Percentiles rank a stretch among this genome's conserved stretches.
Evolutionary conservation across 2,888 invertebrate species (phyloP).

Genomic region (Pyralis farinalis): DNA sequence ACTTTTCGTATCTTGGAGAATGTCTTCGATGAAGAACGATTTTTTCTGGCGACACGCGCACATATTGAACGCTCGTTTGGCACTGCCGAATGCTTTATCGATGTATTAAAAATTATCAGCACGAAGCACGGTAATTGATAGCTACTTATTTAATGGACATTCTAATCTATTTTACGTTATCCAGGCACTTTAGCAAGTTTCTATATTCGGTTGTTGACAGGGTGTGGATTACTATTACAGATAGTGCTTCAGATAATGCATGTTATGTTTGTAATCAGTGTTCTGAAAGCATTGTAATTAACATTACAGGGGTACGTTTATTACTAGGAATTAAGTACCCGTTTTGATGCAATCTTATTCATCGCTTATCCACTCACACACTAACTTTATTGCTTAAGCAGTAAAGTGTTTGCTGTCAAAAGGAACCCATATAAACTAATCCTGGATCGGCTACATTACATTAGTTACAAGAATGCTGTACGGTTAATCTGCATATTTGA

Average conservation of each 20-base stretch:
- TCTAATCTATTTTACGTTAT: conserved; percentile 44
- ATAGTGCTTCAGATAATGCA: conserved; percentile 24
- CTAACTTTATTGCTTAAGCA: neutral
- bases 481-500: too few relatives aligned
- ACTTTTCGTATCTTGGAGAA: conserved; percentile 50
- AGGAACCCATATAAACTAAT: too few relatives aligned
- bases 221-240: conserved; percentile 23
- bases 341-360: conserved; percentile 1
- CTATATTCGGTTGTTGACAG: conserved; percentile 24
- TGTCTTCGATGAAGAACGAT: conserved; percentile 68
- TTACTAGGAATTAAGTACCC: neutral
- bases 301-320: conserved; percentile 16
- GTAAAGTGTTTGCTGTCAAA: too few relatives aligned
- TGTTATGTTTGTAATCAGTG: conserved; percentile 25
- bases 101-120: conserved; percentile 46
- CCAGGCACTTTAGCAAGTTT: conserved; percentile 15
- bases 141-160: conserved; percentile 73
- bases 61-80: conserved; percentile 50
- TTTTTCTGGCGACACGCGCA: conserved; percentile 71
- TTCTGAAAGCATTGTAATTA: conserved; percentile 35
- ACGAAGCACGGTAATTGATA: conserved; percentile 65
- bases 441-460: too few relatives aligned
- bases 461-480: too few relatives aligned
- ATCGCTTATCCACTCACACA: neutral
- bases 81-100: conserved; percentile 69